Evolutionary conservation across 1,140 invertebrate species (phyloP).

Genomic region (Micrasema longulum): DNA sequence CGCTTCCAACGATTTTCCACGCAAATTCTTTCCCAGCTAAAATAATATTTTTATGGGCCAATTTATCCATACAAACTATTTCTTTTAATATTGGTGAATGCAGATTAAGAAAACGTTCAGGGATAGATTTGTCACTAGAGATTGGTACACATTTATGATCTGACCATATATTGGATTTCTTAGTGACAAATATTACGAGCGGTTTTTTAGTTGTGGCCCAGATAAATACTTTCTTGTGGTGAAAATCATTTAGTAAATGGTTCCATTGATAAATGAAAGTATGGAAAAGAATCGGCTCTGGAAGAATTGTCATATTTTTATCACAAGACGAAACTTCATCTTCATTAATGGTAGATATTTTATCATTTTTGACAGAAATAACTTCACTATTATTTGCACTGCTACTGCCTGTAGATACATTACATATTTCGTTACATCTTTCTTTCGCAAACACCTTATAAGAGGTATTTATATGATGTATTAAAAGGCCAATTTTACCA

Average conservation of each 20-base stretch:
- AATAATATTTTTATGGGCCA: conserved; percentile 5
- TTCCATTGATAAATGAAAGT: conserved; percentile 27
- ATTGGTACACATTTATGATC: conserved; percentile 10
- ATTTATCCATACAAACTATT: not conserved
- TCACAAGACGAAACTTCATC: no score
- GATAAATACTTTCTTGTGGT: not conserved
- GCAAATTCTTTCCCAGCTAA: conserved; percentile 24
- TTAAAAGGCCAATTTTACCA: not conserved
- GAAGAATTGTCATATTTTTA: no score
- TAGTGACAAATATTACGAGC: conserved; percentile 19
- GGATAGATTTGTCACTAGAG: not conserved
- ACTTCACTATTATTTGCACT: no score
- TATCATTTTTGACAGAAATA: no score
- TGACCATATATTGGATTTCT: conserved; percentile 22
- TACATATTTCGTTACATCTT: not conserved
- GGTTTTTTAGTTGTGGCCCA: conserved; percentile 16
- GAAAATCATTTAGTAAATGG: conserved; percentile 13
- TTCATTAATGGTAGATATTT: no score
- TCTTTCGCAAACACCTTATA: conserved; percentile 5
- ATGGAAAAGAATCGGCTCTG: not conserved
- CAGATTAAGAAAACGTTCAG: not conserved
- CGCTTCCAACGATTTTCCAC: conserved; percentile 28
- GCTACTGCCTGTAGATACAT: no score
- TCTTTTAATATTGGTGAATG: conserved; percentile 30
- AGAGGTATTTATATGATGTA: conserved; percentile 7